Conservation (phyloP, 2,113 vertebrate genomes). For the Fregata magnificens region DNA sequence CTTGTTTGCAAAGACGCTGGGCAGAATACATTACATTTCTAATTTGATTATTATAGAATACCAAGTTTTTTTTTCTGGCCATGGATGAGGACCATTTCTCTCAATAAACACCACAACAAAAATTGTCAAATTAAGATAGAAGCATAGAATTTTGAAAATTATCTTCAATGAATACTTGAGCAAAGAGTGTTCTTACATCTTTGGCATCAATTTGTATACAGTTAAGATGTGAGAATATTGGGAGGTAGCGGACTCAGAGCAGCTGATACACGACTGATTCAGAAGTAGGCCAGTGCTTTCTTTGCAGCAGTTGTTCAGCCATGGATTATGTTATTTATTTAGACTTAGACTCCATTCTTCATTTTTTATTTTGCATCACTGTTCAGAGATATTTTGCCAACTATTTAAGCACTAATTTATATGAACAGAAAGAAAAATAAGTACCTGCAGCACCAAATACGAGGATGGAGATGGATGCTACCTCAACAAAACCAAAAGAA, state of each 20-base stretch:
- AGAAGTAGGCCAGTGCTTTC: neutral
- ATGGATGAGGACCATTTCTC: neutral
- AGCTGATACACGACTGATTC: neutral
- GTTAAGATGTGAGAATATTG: neutral
- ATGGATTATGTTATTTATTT: neutral
- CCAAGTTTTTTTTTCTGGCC: neutral
- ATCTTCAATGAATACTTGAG: neutral
- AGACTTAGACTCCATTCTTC: neutral
- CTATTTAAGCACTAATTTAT: neutral
- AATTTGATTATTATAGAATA: neutral
- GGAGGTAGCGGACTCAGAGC: neutral
- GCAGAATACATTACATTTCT: neutral
- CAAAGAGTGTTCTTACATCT: neutral
- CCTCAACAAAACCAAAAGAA: conserved; percentile 77
- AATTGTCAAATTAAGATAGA: neutral
- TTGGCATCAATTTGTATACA: neutral
- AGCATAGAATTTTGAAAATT: neutral
- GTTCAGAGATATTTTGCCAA: neutral
- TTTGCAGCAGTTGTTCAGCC: neutral
- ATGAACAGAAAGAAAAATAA: conserved; percentile 80
- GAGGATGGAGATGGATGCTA: conserved; percentile 90
- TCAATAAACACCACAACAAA: neutral
- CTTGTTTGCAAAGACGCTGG: neutral
- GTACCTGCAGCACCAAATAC: conserved; percentile 69
- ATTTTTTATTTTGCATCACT: neutral